Conservation (phyloP, 2,797 vertebrate species). For the Pangasius djambal region DNA sequence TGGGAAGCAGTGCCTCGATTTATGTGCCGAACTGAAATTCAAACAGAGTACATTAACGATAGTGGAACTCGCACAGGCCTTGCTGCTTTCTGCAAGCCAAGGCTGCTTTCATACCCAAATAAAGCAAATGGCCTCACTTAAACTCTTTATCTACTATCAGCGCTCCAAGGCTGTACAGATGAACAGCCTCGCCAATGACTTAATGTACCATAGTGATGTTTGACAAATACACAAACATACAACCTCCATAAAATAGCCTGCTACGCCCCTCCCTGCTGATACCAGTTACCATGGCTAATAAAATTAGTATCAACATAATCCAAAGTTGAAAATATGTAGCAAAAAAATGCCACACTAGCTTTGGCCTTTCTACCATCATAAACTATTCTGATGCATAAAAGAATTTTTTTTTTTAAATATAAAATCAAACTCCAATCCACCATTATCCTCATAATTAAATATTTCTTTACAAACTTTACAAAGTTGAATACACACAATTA, state of each 20-base stretch:
- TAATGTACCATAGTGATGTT: constrained; percentile 42
- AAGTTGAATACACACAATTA: not conserved
- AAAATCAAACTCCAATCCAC: not conserved
- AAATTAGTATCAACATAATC: not conserved
- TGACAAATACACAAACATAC: constrained; percentile 42
- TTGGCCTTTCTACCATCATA: not conserved
- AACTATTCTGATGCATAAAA: constrained; percentile 14
- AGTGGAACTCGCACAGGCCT: constrained; percentile 4
- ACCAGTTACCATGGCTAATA: constrained; percentile 12
- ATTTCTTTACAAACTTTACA: not conserved
- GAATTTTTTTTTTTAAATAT: not conserved
- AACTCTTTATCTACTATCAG: constrained; percentile 42
- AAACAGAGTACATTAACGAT: not conserved
- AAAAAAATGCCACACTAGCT: constrained; percentile 2
- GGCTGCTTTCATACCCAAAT: constrained; percentile 43
- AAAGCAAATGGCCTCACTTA: constrained; percentile 38
- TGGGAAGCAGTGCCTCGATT: constrained; percentile 20
- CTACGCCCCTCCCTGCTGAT: not conserved
- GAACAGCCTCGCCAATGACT: constrained; percentile 26
- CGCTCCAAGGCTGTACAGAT: constrained; percentile 28
- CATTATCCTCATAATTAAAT: not conserved
- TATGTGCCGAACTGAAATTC: constrained; percentile 30
- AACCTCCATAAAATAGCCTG: constrained; percentile 30
- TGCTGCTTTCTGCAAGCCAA: constrained; percentile 35
- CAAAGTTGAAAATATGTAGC: constrained; percentile 17